Conservation (phyloP, 2,888 invertebrate species). For the Amiota communis region DNA sequence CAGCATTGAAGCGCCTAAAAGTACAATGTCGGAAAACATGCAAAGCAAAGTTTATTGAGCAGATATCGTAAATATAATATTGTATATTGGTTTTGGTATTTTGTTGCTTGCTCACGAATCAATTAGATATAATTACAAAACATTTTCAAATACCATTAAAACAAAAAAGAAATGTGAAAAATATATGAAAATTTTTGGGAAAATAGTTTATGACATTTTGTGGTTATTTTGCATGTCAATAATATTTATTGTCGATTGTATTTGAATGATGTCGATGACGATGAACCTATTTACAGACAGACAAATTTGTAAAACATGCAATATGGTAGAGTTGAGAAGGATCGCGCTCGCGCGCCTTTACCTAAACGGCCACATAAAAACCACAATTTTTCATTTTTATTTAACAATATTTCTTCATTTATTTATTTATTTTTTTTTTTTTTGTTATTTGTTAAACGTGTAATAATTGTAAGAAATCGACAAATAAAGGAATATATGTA, state of each 20-base stretch:
- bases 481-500: background rate
- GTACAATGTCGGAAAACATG: constrained; percentile 3
- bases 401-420: background rate
- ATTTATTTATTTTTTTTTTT: background rate
- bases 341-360: too few species aligned
- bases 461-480: constrained; percentile 10
- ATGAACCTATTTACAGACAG: background rate
- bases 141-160: background rate
- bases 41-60: too few species aligned
- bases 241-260: constrained; percentile 52
- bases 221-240: constrained; percentile 59
- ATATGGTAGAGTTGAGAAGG: background rate
- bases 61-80: too few species aligned
- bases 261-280: constrained; percentile 8
- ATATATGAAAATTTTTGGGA: background rate
- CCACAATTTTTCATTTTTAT: background rate
- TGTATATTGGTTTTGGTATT: too few species aligned
- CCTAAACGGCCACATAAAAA: background rate
- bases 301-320: background rate
- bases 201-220: constrained; percentile 56
- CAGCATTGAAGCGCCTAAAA: constrained; percentile 15
- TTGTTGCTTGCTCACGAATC: background rate
- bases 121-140: constrained; percentile 29
- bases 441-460: background rate
- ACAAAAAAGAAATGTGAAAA: background rate